These are phyloP conservation scores for Thermophis baileyi DNA, from an alignment of 2,113 vertebrate genomes.

Conservation along the genomic window DNA sequence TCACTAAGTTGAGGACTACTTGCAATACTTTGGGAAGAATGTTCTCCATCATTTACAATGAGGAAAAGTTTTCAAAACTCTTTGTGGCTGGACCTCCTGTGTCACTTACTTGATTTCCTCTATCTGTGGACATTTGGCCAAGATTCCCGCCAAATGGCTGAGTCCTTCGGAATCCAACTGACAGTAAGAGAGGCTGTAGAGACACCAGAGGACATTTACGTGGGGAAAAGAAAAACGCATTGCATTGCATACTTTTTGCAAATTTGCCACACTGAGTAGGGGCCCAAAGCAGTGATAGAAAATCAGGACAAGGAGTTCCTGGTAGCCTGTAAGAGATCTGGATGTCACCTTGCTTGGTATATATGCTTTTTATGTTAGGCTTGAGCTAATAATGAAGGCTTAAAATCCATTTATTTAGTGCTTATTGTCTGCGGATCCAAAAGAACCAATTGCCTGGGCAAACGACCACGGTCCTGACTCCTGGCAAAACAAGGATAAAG, in stretches of 20 bases:
- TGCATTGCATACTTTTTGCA: background rate
- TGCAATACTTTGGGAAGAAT: background rate
- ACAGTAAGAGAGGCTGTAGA: conserved; percentile 65
- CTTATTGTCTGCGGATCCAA: background rate
- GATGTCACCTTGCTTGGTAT: background rate
- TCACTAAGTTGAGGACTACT: too few relatives aligned
- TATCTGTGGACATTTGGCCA: conserved; percentile 54
- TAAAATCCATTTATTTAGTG: background rate
- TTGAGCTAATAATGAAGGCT: background rate
- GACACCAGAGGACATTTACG: conserved; percentile 12
- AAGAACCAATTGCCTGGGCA: background rate
- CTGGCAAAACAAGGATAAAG: background rate
- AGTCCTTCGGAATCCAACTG: conserved; percentile 47
- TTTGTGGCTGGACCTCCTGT: background rate
- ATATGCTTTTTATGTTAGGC: background rate
- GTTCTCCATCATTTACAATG: background rate
- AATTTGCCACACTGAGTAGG: background rate
- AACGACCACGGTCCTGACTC: too few relatives aligned
- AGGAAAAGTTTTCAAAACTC: background rate
- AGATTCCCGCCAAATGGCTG: conserved; percentile 53
- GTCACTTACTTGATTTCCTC: conserved; percentile 68
- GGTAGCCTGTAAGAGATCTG: background rate
- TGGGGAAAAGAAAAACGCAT: background rate
- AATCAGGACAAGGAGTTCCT: background rate
- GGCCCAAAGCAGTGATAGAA: background rate